Base-by-base conservation (phyloP, 2,888 invertebrate species). In the Stenolophus ochropezus region DNA sequence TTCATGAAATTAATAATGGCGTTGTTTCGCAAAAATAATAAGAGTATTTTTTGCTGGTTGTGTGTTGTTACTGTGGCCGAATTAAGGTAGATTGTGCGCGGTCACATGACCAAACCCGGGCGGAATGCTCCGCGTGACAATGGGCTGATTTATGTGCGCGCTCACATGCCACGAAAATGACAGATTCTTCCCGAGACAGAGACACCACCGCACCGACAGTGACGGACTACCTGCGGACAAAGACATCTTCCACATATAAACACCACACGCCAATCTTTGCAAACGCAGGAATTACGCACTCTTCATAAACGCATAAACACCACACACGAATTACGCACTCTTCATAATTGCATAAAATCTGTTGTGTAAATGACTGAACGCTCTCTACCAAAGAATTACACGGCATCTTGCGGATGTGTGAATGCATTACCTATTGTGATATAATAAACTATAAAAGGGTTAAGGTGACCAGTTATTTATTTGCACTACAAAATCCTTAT, bases 61-160 rank as follows among this genome's bases (percentile, higher is more conserved):
- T 18, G 65, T 69, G 33, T 69, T 69, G 27, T 69, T 27, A 69
- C 33, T 14, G 65, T 33, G 42, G 73, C 49, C 51, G 79, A 81
- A 81, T 81, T 81, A 81, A 81, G 80, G 73, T 56, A 73, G 73
- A 81, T 49, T 61, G 61, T 47, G 78, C 18, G 78, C 23, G 23
- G 73, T 73, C 80, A 81, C 80, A 81, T 81, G 80, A 58, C 80
- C 80, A 81, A 81, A 81, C 80, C 73, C 80, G 80, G 80, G 33
- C 58, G 73, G 74, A 65, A 81, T 81, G 73, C 80, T 25, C 20
- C 6, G 53, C 42, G 53, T 81, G 80, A 81, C 80, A 81, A 81
- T 73, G 56, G 74, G 4, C 74, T 81, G 80, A 81, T 81, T 81
- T 81, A 81, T 81, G 80, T 81, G 80, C 16, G 42, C 61, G 23